Conservation (phyloP, 2,113 vertebrate species). For the Myiozetetes cayanensis region DNA sequence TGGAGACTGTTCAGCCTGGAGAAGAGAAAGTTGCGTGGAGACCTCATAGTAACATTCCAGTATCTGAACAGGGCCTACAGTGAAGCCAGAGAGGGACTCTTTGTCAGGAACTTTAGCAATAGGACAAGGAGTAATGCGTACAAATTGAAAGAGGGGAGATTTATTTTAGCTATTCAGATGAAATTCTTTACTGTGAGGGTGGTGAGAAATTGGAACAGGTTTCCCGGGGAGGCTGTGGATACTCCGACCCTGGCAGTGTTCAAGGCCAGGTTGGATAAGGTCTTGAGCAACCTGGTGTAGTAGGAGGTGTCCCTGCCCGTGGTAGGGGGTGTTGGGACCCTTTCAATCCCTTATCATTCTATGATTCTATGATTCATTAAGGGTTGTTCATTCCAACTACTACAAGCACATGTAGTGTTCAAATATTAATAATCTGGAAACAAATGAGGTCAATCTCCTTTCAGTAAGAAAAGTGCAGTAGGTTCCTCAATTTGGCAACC, state of each 20-base stretch:
- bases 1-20: not conserved
- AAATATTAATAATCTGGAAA: not conserved
- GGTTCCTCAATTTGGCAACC: not conserved
- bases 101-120: not conserved
- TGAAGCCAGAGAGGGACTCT: not conserved
- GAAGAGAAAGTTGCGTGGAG: not conserved
- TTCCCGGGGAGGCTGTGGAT: not conserved
- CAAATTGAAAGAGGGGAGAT: not conserved
- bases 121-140: not conserved
- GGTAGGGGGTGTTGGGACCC: not conserved
- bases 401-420: not conserved
- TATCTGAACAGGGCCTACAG: no score
- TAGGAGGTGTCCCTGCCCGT: not conserved
- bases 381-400: not conserved
- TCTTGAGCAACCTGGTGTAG: not conserved
- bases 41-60: not conserved
- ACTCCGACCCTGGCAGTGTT: not conserved
- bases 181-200: not conserved
- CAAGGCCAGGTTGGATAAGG: not conserved
- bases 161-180: not conserved
- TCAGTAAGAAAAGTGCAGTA: not conserved
- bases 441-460: not conserved
- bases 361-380: not conserved
- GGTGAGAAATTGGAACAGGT: not conserved
- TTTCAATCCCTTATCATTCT: not conserved